Base-by-base conservation (phyloP, 2,888 invertebrate genomes). In the Tinea semifulvella region DNA sequence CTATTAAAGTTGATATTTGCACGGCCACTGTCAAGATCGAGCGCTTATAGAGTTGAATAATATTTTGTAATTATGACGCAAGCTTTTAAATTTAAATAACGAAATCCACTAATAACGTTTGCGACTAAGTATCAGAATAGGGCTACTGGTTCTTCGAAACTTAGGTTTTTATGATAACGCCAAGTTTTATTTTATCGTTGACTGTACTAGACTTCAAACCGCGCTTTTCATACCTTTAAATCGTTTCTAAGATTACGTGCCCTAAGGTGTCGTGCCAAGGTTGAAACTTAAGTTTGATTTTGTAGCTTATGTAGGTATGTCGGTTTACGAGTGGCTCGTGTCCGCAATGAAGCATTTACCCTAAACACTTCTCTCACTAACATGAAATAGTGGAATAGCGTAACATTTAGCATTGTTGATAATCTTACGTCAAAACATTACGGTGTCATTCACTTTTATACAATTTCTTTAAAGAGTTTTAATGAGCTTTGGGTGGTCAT, bases 291-390 rank as follows among this genome's bases (percentile, higher is more conserved):
- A 11, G 28, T 18, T 18, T 25, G 28, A n/a, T 7, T 18, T 28
- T 28, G 28, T 8, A 14, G 31, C 14, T n/a, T 18, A 3, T 18
- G 18, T 18, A 4, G 36, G 16, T n/a, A n/a, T 10, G 16, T 36
- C 42, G 57, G 55, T 63, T 76, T 75, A 76, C 76, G 76, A 76
- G 71, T 69, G 69, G 70, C 79, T 71, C 76, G 79, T 79, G 79
- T 76, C 60, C 62, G 62, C 76, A 73, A 75, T 69, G 68, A 73
- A 72, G 75, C 70, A 72, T 77, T 77, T 76, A 76, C 74, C 65
- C 75, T 76, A 75, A 40, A 76, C 74, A 68, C 68, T 61, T 63
- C 63, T 65, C 64, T 65, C 67, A 59, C 63, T 61, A 61, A 69
- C 68, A 71, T 74, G 71, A 76, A n/a, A n/a, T 31, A 11, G 31